phyloP scores from a whole-genome alignment of 2,113 vertebrate species.

The Crotophaga sulcirostris region DNA sequence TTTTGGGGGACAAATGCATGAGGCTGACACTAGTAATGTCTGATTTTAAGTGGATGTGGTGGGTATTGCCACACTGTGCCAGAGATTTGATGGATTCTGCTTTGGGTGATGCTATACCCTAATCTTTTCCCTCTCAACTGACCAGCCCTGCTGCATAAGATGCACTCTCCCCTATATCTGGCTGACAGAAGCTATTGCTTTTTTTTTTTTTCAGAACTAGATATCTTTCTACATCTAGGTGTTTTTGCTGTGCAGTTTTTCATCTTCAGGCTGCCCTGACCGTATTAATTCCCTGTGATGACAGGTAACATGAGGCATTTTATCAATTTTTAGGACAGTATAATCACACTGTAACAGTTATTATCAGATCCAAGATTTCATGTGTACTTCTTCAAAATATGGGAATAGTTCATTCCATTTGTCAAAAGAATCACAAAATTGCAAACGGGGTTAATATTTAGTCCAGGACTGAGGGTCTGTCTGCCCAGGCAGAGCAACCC shows the following conservation, averaged over 20 bases:
- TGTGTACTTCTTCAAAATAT: not conserved
- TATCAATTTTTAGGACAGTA: not conserved
- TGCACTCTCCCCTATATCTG: not conserved
- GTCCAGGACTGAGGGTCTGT: not conserved
- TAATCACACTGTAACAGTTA: not conserved
- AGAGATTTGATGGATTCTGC: not conserved
- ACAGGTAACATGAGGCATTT: not conserved
- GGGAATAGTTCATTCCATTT: not conserved
- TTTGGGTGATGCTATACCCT: fast-evolving
- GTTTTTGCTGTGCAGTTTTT: not conserved
- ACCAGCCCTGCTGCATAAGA: not conserved
- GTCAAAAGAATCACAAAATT: not conserved
- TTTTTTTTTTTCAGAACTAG: not conserved
- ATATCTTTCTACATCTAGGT: not conserved
- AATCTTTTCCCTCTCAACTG: not conserved
- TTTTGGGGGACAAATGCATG: not conserved
- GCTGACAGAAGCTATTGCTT: not conserved
- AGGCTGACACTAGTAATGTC: not conserved
- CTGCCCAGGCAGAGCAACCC: not conserved
- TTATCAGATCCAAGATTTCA: not conserved
- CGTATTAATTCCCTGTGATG: not conserved
- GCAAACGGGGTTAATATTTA: not conserved
- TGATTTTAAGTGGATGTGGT: not conserved
- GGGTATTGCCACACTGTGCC: not conserved
- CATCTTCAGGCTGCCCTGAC: not conserved